Percentiles rank a stretch among this genome's conserved stretches.
Conservation (phyloP, 2,888 invertebrate genomes). For the Choreutis nemorana region DNA sequence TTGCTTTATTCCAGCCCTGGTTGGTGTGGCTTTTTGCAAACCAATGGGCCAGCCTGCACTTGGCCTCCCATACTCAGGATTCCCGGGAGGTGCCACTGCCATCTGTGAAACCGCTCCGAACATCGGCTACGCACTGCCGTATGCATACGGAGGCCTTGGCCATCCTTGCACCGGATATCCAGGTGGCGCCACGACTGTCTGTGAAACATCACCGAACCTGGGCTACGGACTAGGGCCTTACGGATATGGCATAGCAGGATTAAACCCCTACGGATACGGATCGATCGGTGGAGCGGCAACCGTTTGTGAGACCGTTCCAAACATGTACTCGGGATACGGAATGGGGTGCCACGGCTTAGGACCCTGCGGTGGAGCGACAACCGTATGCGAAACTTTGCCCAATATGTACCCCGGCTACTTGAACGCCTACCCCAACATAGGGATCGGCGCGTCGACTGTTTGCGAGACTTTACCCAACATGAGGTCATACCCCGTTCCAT, state of each 20-base stretch:
- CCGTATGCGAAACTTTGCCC: constrained; percentile 23
- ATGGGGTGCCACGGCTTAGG: constrained; percentile 10
- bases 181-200: constrained; percentile 9
- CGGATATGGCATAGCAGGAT: constrained; percentile 4
- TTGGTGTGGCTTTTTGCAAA: too few relatives aligned
- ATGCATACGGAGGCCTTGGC: constrained; percentile 9
- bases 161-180: constrained; percentile 6
- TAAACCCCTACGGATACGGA: constrained; percentile 4
- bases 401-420: neutral
- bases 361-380: constrained; percentile 13
- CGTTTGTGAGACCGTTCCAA: constrained; percentile 13
- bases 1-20: too few relatives aligned
- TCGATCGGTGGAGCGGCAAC: constrained; percentile 10
- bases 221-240: constrained; percentile 5
- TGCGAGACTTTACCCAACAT: constrained; percentile 12
- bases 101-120: constrained; percentile 13
- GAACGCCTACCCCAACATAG: neutral
- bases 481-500: constrained; percentile 2
- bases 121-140: constrained; percentile 11
- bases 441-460: constrained; percentile 9
- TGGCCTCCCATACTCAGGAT: neutral
- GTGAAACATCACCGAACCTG: constrained; percentile 8
- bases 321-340: constrained; percentile 7
- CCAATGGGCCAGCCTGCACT: neutral
- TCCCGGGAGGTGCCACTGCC: constrained; percentile 9